These are phyloP conservation scores for Aspidoscelis tigris DNA, from an alignment of 2,113 vertebrate species.

Conservation along the genomic window DNA sequence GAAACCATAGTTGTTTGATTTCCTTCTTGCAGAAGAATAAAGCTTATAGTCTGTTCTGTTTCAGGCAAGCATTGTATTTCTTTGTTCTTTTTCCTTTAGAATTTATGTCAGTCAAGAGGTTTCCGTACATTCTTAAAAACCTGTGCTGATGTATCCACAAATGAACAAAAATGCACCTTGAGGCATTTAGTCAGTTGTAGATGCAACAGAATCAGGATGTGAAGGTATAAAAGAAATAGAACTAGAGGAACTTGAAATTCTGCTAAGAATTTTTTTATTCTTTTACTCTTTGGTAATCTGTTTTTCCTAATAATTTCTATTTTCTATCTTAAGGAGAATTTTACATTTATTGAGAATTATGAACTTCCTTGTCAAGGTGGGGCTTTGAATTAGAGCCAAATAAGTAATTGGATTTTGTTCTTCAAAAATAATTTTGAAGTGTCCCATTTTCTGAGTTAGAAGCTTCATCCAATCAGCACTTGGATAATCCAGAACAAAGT, in stretches of 20 bases:
- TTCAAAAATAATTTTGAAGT: background rate
- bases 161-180: slow-evolving; percentile 33
- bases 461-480: too few relatives aligned
- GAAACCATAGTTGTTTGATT: slow-evolving; percentile 74
- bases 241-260: background rate
- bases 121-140: slow-evolving; percentile 58
- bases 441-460: background rate
- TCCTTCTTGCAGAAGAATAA: slow-evolving; percentile 71
- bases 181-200: slow-evolving; percentile 34
- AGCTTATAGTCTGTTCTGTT: slow-evolving; percentile 74
- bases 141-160: slow-evolving; percentile 48
- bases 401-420: background rate
- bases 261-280: background rate
- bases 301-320: background rate
- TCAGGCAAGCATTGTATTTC: slow-evolving; percentile 60
- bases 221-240: too few relatives aligned
- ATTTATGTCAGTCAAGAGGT: slow-evolving; percentile 57
- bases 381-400: background rate
- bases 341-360: slow-evolving; percentile 23
- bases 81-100: slow-evolving; percentile 63
- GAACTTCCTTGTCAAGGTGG: slow-evolving; percentile 7
- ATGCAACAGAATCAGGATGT: background rate
- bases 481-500: too few relatives aligned
- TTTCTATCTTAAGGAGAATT: slow-evolving; percentile 2
- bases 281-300: too few relatives aligned